A percentile compares a stretch with the other conserved stretches of the same genome.
These are phyloP conservation scores for Steatornis caripensis DNA, from an alignment of 2,113 vertebrate species.

Conservation along the genomic window DNA sequence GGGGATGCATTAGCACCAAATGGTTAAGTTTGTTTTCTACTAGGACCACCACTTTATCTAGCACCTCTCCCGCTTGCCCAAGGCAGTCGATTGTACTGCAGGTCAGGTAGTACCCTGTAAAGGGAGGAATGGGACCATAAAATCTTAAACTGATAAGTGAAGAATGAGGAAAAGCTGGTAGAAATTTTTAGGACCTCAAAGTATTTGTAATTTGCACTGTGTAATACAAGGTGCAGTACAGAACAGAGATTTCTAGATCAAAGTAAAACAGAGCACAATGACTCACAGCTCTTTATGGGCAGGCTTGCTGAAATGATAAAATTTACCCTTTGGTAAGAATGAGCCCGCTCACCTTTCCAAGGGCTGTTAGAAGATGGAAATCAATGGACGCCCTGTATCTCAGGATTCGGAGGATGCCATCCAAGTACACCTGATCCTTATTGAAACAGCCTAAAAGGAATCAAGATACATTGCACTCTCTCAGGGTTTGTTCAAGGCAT, in stretches of 20 bases:
- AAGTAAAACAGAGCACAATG: neutral
- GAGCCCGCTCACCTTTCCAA: slow-evolving; percentile 85
- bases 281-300: neutral
- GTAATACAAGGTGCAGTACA: neutral
- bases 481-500: neutral
- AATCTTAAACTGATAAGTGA: neutral
- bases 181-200: neutral
- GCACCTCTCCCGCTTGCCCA: neutral
- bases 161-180: neutral
- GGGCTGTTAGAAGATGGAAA: slow-evolving; percentile 87
- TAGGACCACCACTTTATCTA: neutral
- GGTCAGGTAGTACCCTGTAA: neutral
- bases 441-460: slow-evolving; percentile 87
- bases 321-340: neutral
- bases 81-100: neutral
- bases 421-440: slow-evolving; percentile 95
- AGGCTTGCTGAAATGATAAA: neutral
- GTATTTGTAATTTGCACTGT: neutral
- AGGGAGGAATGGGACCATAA: neutral
- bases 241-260: neutral
- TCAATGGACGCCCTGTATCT: slow-evolving; percentile 87
- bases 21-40: neutral
- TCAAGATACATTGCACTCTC: neutral
- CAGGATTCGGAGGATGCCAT: slow-evolving; percentile 89
- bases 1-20: neutral